Conservation (phyloP, 23 tunicate genomes). For the Phallusia fumigata region DNA sequence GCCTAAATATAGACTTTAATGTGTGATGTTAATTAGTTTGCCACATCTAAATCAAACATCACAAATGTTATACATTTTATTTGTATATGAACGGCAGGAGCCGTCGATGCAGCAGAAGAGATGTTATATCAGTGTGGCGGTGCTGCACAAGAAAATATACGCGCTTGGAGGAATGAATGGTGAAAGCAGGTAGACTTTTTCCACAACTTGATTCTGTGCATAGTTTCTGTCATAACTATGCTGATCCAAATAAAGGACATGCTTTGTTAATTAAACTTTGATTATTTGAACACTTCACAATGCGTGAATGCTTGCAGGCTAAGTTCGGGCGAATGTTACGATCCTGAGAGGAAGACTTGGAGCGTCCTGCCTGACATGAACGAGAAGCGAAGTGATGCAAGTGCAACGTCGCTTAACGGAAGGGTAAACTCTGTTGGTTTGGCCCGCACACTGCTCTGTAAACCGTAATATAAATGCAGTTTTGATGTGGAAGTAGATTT, state of each 20-base stretch:
- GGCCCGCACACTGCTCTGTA: not conserved
- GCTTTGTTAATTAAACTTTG: no score
- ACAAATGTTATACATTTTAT: no score
- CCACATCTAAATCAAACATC: no score
- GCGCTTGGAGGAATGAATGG: conserved; percentile 94
- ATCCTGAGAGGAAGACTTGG: conserved; percentile 76
- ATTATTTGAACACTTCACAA: no score
- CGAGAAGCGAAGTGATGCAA: conserved; percentile 86
- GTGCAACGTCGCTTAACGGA: conserved; percentile 77
- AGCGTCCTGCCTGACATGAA: conserved; percentile 78
- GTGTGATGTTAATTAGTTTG: no score
- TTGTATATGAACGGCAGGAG: conserved; percentile 44
- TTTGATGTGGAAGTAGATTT: no score
- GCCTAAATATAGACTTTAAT: no score
- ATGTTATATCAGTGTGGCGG: conserved; percentile 90
- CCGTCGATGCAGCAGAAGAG: conserved; percentile 84
- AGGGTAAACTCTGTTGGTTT: conserved; percentile 38
- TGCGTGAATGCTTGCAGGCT: conserved; percentile 56
- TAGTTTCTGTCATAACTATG: no score
- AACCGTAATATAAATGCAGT: no score
- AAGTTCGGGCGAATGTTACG: conserved; percentile 76
- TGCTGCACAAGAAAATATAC: conserved; percentile 52
- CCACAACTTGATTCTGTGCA: no score
- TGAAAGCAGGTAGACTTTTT: conserved; percentile 51
- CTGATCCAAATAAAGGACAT: no score